These are phyloP conservation scores for Phrynocephalus versicolor DNA, from an alignment of 2,113 vertebrate species.

Conservation along the genomic window DNA sequence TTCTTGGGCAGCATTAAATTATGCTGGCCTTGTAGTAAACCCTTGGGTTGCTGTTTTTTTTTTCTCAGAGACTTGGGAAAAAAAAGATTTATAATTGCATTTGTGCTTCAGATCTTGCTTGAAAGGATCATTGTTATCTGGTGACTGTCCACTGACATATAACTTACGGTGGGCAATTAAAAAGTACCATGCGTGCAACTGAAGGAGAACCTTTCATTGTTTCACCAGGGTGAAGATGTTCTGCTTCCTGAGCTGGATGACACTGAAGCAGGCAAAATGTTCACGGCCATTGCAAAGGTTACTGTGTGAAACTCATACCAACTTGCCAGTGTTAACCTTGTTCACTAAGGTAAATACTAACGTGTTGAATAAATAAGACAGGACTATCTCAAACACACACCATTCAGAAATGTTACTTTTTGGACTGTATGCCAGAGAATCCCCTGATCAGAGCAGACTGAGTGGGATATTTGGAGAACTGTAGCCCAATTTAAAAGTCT, in stretches of 20 bases:
- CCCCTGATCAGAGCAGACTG: no score
- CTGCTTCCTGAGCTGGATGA: slow-evolving; percentile 65
- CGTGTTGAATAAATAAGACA: slow-evolving; percentile 15
- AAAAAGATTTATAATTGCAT: slow-evolving; percentile 21
- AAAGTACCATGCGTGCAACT: slow-evolving; percentile 21
- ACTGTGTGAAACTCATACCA: slow-evolving; percentile 44
- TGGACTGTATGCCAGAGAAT: no score
- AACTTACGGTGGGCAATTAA: slow-evolving; percentile 32
- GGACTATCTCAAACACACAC: background rate
- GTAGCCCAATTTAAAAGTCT: no score
- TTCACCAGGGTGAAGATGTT: slow-evolving; percentile 69
- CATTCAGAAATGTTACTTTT: background rate
- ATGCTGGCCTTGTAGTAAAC: slow-evolving; percentile 1
- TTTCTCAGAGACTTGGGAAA: slow-evolving; percentile 3
- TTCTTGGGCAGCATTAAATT: background rate
- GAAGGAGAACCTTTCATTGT: slow-evolving; percentile 50
- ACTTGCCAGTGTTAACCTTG: slow-evolving; percentile 81
- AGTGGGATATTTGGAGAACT: no score
- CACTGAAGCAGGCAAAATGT: slow-evolving; percentile 53
- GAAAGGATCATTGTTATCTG: slow-evolving; percentile 20
- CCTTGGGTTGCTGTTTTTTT: background rate
- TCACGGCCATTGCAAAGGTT: slow-evolving; percentile 55
- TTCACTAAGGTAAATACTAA: slow-evolving; percentile 84
- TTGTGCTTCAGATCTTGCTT: slow-evolving; percentile 2
- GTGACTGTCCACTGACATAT: slow-evolving; percentile 36